These are phyloP conservation scores for Epizoanthus illoricatus DNA, from an alignment of 92 coral and sea anemone species.

Conservation along the genomic window DNA sequence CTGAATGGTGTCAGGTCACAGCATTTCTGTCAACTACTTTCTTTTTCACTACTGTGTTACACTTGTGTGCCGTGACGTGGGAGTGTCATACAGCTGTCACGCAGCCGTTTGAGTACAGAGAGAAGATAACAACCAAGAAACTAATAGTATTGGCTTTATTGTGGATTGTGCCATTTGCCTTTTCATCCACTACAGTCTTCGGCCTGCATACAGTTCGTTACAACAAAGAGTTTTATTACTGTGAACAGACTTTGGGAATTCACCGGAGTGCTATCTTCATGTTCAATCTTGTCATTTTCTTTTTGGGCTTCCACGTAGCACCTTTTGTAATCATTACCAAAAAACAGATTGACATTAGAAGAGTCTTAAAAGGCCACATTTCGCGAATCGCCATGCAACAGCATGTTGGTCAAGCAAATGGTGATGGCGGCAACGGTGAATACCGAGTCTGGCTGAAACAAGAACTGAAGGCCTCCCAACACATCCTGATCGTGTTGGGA, in stretches of 20 bases:
- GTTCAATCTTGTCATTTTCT: too few relatives aligned
- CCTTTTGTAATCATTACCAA: too few relatives aligned
- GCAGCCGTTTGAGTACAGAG: background rate
- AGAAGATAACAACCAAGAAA: background rate
- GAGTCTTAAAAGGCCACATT: too few relatives aligned
- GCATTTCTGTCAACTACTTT: background rate
- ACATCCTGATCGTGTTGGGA: too few relatives aligned
- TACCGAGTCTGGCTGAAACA: too few relatives aligned
- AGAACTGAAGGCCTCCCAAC: too few relatives aligned
- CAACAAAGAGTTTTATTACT: background rate
- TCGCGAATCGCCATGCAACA: too few relatives aligned
- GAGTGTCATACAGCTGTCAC: background rate
- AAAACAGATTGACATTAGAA: too few relatives aligned
- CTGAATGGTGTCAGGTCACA: background rate
- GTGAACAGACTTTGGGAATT: background rate
- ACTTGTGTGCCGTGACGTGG: conserved; percentile 4
- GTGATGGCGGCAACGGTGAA: too few relatives aligned
- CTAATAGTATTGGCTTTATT: background rate
- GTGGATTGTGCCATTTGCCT: background rate
- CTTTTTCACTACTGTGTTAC: background rate
- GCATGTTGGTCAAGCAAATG: too few relatives aligned
- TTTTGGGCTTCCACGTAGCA: too few relatives aligned
- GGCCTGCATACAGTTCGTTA: background rate
- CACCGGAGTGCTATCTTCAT: too few relatives aligned
- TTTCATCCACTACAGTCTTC: background rate